phyloP scores from a whole-genome alignment of 1,140 invertebrate species.

The Tetragonula clypearis region DNA sequence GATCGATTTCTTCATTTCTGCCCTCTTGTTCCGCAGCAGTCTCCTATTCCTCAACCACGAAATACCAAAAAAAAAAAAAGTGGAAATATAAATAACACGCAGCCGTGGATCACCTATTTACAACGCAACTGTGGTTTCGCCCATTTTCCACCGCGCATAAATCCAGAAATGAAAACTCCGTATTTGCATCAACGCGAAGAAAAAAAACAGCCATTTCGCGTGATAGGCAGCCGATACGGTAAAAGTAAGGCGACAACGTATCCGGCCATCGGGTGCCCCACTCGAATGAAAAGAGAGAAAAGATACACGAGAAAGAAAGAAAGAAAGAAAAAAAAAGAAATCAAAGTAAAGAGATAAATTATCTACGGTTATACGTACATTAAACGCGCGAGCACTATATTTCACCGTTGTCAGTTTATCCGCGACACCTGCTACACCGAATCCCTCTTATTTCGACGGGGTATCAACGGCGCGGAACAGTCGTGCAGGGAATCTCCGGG shows the following conservation, averaged over 20 bases:
- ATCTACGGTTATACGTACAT: constrained; percentile 34
- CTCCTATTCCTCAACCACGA: too few species aligned
- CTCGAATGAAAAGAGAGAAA: background rate
- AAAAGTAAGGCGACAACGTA: constrained; percentile 32
- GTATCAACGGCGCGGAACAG: constrained; percentile 37
- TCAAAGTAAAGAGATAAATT: constrained; percentile 28
- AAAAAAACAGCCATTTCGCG: background rate
- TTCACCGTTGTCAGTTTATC: constrained; percentile 48
- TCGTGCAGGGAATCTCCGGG: constrained; percentile 37
- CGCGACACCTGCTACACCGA: constrained; percentile 48
- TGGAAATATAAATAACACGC: background rate
- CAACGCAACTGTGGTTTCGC: background rate
- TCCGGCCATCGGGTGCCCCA: background rate
- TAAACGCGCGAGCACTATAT: constrained; percentile 21
- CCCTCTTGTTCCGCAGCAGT: too few species aligned
- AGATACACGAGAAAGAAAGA: background rate
- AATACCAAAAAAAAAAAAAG: background rate
- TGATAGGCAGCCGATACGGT: background rate
- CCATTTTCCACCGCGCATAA: background rate
- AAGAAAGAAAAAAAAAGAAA: background rate
- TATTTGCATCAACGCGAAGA: background rate
- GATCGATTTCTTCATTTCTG: too few species aligned
- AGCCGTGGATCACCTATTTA: background rate
- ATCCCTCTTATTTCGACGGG: constrained; percentile 54
- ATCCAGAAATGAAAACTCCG: background rate